Percentiles rank a stretch among this genome's conserved stretches.
phyloP scores from a whole-genome alignment of 2,113 vertebrate genomes.

The Neogale vison region DNA sequence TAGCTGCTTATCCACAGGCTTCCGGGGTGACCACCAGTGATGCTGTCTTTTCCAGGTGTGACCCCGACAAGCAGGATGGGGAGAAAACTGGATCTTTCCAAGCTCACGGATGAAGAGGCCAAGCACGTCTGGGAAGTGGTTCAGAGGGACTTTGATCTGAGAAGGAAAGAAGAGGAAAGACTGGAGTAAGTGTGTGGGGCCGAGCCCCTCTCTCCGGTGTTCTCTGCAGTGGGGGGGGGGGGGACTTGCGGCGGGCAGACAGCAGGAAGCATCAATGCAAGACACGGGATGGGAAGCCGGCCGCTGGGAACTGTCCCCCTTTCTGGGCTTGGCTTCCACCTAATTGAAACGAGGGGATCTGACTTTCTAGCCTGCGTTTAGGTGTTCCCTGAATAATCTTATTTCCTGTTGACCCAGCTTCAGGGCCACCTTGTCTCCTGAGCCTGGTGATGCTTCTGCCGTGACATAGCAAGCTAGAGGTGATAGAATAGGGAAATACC shows the following conservation, averaged over 20 bases:
- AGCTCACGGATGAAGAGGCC: constrained; percentile 94
- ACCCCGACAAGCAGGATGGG: constrained; percentile 83
- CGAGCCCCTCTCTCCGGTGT: rapidly evolving
- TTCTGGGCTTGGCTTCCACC: rapidly evolving
- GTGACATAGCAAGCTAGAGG: not conserved
- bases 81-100: constrained; percentile 94
- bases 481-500: not conserved
- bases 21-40: not conserved
- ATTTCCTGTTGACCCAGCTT: not conserved
- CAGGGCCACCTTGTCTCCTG: rapidly evolving
- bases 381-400: not conserved
- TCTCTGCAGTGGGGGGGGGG: not conserved
- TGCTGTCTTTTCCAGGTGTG: constrained; percentile 22
- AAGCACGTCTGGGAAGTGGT: constrained; percentile 96
- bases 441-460: rapidly evolving
- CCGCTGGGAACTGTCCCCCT: rapidly evolving
- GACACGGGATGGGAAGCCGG: rapidly evolving
- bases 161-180: constrained; percentile 93
- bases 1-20: rapidly evolving
- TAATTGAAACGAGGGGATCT: rapidly evolving
- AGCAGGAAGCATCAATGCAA: rapidly evolving
- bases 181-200: constrained; percentile 87
- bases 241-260: rapidly evolving
- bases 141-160: constrained; percentile 93
- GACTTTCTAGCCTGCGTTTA: no score